Evolutionary conservation across 2,113 vertebrate genomes (phyloP).

Genomic region (Elgaria multicarinata): DNA sequence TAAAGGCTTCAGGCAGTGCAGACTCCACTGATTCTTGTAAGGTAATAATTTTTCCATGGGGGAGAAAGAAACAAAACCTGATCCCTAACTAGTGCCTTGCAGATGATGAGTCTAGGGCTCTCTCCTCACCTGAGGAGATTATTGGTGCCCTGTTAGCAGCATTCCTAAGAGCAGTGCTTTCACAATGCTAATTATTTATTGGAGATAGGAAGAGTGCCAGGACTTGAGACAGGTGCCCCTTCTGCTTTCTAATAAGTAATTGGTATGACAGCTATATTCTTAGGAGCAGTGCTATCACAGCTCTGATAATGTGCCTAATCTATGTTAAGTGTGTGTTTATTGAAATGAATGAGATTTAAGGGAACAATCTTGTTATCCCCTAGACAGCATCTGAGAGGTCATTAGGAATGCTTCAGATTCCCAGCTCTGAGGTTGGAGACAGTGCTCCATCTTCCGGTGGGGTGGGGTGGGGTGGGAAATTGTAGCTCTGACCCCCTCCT

Average conservation of each 20-base stretch:
- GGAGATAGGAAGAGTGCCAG: no score
- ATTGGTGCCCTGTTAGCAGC: neutral
- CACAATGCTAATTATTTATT: neutral
- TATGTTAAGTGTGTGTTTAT: neutral
- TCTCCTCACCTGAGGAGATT: neutral
- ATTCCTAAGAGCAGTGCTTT: neutral
- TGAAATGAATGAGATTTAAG: no score
- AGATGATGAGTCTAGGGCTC: neutral
- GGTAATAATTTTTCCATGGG: no score
- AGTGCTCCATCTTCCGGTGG: no score
- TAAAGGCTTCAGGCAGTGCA: no score
- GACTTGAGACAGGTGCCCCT: neutral
- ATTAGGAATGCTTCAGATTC: no score
- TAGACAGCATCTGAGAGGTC: no score
- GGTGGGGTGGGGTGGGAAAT: no score
- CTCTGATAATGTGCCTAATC: neutral
- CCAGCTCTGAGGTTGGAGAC: no score
- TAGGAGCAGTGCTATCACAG: neutral
- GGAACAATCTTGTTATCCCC: no score
- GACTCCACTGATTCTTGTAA: neutral
- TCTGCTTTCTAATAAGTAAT: neutral
- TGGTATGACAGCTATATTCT: neutral
- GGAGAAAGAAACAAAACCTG: neutral
- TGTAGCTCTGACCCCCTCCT: no score
- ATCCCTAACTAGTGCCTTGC: neutral